Percentiles rank a stretch among this genome's conserved stretches.
phyloP scores from a whole-genome alignment of 2,797 vertebrate species.

The Pseudocheirus occidentalis region DNA sequence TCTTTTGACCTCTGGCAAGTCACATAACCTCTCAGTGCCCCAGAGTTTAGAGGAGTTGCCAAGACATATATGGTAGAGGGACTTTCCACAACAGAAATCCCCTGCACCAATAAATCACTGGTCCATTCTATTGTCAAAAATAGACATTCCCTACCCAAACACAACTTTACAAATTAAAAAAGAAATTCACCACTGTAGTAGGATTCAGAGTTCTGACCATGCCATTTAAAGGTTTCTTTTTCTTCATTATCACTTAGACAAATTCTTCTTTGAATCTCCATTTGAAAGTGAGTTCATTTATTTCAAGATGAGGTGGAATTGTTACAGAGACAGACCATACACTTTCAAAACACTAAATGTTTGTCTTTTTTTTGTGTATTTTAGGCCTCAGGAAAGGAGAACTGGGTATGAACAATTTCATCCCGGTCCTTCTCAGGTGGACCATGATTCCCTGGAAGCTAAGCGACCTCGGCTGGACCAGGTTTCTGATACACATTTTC shows the following conservation, averaged over 20 bases:
- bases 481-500: constrained; percentile 92
- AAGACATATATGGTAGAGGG: background rate
- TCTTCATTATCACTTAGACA: background rate
- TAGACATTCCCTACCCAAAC: background rate
- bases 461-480: constrained; percentile 96
- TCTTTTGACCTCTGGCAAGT: background rate
- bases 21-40: background rate
- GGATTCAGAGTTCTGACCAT: constrained; percentile 1
- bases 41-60: background rate
- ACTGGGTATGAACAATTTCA: constrained; percentile 96
- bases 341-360: constrained; percentile 25
- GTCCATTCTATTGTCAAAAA: background rate
- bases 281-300: constrained; percentile 46
- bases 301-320: constrained; percentile 1
- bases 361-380: constrained; percentile 33
- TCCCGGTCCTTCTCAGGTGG: constrained; percentile 87
- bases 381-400: constrained; percentile 96
- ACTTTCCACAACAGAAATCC: constrained; percentile 45
- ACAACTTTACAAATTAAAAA: background rate
- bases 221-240: constrained; percentile 6
- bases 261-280: background rate
- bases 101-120: background rate
- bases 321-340: background rate
- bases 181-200: background rate
- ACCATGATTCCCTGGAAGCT: constrained; percentile 92